Conservation (phyloP, 2,888 invertebrate species). For the Mythimna impura region DNA sequence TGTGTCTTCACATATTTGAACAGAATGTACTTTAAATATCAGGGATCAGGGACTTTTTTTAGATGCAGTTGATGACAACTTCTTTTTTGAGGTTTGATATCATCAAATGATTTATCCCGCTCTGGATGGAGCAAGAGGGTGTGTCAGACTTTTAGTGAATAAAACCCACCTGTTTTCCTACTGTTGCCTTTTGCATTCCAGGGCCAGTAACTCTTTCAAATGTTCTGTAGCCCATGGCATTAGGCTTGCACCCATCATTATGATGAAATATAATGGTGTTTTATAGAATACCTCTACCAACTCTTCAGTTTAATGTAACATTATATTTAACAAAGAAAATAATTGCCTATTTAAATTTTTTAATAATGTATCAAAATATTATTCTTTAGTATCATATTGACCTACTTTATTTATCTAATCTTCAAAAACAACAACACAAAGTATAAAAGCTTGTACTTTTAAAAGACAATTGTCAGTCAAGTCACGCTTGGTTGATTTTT, state of each 20-base stretch:
- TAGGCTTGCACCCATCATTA: background rate
- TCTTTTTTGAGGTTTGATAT: too few species aligned
- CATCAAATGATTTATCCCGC: too few species aligned
- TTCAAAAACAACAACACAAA: constrained; percentile 10
- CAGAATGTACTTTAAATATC: constrained; percentile 6
- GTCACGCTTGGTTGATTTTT: constrained; percentile 55
- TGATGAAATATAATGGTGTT: background rate
- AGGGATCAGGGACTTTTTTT: background rate
- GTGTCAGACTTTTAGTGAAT: too few species aligned
- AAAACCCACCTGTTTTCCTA: too few species aligned
- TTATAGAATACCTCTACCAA: too few species aligned
- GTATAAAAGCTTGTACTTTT: constrained; percentile 8
- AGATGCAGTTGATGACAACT: background rate
- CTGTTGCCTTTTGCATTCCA: too few species aligned
- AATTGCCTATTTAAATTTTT: constrained; percentile 3
- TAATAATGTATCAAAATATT: background rate
- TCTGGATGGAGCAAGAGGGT: too few species aligned
- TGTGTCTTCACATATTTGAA: constrained; percentile 18
- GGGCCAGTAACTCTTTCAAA: too few species aligned
- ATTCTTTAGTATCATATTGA: background rate
- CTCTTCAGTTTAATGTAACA: too few species aligned
- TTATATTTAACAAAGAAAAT: background rate
- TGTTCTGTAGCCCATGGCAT: too few species aligned
- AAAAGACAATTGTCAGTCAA: constrained; percentile 14
- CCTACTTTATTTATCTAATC: constrained; percentile 16